Evolutionary conservation across 2,888 invertebrate genomes (phyloP), one percentile per base, ranked within the genome.

Genomic region (Mesodorylaimus sp.): DNA sequence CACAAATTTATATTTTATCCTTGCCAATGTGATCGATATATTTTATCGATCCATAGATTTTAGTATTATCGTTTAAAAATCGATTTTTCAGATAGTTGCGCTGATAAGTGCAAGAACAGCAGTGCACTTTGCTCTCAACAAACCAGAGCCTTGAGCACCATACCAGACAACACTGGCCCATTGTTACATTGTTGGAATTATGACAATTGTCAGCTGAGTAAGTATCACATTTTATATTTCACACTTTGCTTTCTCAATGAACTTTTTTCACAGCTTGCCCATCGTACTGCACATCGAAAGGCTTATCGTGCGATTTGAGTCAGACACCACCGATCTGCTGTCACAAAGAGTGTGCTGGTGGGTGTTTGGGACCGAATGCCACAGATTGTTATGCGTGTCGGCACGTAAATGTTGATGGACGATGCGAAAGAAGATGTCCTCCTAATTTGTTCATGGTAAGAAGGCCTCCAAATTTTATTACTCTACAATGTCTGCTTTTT

Each of bases 331-430:
- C 13, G 37, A 45, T 26, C 13, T 91, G 88, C 66, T 95, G 93
- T 67, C 76, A 83, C 66, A 65, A 73, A 27, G 73, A 77, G 51
- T 95, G 95, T 66, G 68, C 88, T 32, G 89, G 88, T 28, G 85
- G 89, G 36, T 97, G 95, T 68, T 71, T 69, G 28, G 77, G 77
- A 0, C 67, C 74, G 3, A 68, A 73, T 3, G 65, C 75, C 41
- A 64, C 70, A 0, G 68, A 73, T 0, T 97, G 95, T 67, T 74
- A 74, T 50, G 81, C 81, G n/a, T 97, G 95, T 68, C 76, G 76
- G 54, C 73, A 83, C 62, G 79, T 83, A 61, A 76, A 77, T 50
- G 70, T 78, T 52, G 73, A 76, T 37, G 70, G 71, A 5, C 72
- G 70, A 44, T 88, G 88, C 66, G 71, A 77, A 44, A 70, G 75